These are phyloP conservation scores for Trichechus manatus DNA, from an alignment of 2,113 vertebrate species.

Conservation along the genomic window DNA sequence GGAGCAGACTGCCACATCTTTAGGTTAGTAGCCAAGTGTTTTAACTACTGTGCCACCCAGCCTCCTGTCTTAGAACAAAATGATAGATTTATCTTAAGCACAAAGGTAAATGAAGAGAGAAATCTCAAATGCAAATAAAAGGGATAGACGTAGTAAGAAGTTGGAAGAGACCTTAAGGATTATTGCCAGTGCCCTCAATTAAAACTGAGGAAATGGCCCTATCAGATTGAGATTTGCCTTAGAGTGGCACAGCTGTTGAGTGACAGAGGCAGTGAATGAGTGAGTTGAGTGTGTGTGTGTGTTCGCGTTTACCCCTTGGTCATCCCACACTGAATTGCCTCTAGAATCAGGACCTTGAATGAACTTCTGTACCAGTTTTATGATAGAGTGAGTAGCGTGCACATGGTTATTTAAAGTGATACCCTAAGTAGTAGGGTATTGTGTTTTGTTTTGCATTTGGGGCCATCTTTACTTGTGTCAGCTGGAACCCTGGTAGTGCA, in stretches of 20 bases:
- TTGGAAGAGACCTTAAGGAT: not conserved
- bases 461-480: slow-evolving; percentile 55
- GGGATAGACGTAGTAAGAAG: not conserved
- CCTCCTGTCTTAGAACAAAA: not conserved
- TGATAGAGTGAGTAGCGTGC: not conserved
- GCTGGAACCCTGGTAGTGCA: no score
- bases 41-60: no score
- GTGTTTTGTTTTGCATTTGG: slow-evolving; percentile 25
- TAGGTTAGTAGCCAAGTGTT: no score
- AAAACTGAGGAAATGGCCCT: not conserved
- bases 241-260: not conserved
- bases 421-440: not conserved
- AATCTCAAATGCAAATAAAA: slow-evolving; percentile 35
- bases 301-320: not conserved
- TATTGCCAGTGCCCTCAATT: not conserved
- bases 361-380: not conserved
- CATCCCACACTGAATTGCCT: not conserved
- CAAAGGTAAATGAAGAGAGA: not conserved
- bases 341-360: not conserved
- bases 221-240: not conserved
- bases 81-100: not conserved
- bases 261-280: not conserved
- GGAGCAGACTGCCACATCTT: no score
- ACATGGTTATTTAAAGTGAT: slow-evolving; percentile 25
- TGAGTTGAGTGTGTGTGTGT: not conserved